Evolutionary conservation across 2,113 vertebrate genomes (phyloP), one percentile per base, ranked within the genome.

Genomic region (Catharus minimus): DNA sequence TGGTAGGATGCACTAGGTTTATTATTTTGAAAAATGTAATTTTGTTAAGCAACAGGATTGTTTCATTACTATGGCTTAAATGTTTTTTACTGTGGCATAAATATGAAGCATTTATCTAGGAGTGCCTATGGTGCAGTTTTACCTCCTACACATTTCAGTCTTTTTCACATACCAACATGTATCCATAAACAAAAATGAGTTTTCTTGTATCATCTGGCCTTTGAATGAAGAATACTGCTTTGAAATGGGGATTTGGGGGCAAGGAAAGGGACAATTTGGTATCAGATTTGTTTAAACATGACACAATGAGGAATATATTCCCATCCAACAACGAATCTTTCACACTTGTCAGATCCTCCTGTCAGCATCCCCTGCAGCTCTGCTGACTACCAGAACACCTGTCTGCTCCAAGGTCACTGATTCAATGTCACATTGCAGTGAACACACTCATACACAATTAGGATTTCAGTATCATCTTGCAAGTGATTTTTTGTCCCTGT

Each of bases 381-480:
- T 71, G 80, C 72, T 80, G 90, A 86, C 73, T 86, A 36, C 43
- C 15, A 64, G 36, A 83, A 84, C 86, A 90, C 83, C 86, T 77
- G 82, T 41, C 88, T 86, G 44, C 73, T 78, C 44, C 74, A 92
- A 88, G 91, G 89, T 93, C 94, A 78, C 57, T 11, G n/a, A 80
- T 49, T 53, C 81, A 85, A 69, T 87, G 87, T 85, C 84, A 95
- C 57, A 65, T 93, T 67, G 44, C 66, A 65, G 38, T 11, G 13
- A 82, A 76, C 8, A 18, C 2, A 9, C 41, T 86, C n/a, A 27
- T 36, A 49, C 30, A 66, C 49, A 30, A 65, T 39, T 28, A 64
- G 13, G 39, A 60, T 86, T 84, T 78, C 61, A 56, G 30, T 5
- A 47, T 67, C 10, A 41, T 28, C 39, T 88, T 67, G 11, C 23